Base-by-base conservation (phyloP, 1,140 invertebrate genomes). In the Luehdorfia chinensis region DNA sequence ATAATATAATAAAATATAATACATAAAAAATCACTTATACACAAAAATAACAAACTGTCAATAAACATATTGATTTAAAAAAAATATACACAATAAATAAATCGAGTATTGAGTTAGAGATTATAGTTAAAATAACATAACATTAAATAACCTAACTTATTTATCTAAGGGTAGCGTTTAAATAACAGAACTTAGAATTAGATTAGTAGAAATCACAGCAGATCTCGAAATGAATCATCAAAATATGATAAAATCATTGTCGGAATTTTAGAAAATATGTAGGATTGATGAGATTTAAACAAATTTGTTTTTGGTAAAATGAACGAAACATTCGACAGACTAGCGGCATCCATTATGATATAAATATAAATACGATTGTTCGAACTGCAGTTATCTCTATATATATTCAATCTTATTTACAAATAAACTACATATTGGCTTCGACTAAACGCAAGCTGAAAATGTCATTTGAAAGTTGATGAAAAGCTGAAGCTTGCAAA, bases 161-260 rank as follows among this genome's bases (percentile, higher is more conserved):
- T 43, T 50, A 50, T 9, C 32, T 47, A 52, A 33, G 37, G 27
- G 55, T 48, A 48, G 45, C 34, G 21, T 34, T 50, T 47, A 47
- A 48, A 50, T 44, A 49, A 56, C 44, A 54, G 41, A 39, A 30
- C 59, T 66, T 65, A 68, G 50, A n/a, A 50, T 47, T 49, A 62
- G 16, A 50, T 68, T 66, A 73, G 65, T 67, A 68, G 68, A 68
- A 79, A 79, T 79, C 73, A 79, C 73, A 79, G 73, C 57, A 68
- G 64, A 69, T 59, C 47, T 73, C 59, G 66, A 66, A 55, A 60
- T 41, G 28, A 11, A 7, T 12, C 49, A 36, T 37, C 32, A 47
- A 55, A 23, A 31, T 37, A 2, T 13, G 28, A 14, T 15, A 30
- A 43, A 15, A 28, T 16, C 23, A 41, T 28, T 15, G 31, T 46